phyloP scores from a whole-genome alignment of 2,888 invertebrate genomes.

The Timema podura region DNA sequence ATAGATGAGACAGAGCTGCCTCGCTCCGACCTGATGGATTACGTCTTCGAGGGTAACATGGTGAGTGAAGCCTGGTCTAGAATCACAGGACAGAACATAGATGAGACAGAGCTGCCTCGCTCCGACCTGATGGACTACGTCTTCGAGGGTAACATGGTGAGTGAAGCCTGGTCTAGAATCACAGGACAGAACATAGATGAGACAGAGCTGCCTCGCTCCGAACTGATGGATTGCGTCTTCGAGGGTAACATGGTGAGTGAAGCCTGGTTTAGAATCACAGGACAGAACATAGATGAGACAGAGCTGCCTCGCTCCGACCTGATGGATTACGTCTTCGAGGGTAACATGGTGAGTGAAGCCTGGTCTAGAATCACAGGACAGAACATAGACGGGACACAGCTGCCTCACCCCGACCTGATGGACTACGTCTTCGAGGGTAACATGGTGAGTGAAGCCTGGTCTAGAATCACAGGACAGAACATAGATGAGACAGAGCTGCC shows the following conservation, averaged over 20 bases:
- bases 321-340: slow-evolving; percentile 88
- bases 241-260: too few species aligned
- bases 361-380: too few species aligned
- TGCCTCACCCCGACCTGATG: slow-evolving; percentile 81
- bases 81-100: slow-evolving; percentile 44
- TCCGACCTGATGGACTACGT: slow-evolving; percentile 88
- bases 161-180: not conserved
- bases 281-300: slow-evolving; percentile 80
- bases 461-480: too few species aligned
- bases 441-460: slow-evolving; percentile 55
- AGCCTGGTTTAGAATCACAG: too few species aligned
- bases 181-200: too few species aligned
- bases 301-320: slow-evolving; percentile 76
- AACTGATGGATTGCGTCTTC: too few species aligned
- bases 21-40: slow-evolving; percentile 83
- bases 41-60: slow-evolving; percentile 88
- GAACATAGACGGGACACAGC: slow-evolving; percentile 67
- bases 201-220: too few species aligned
- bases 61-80: slow-evolving; percentile 43
- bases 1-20: slow-evolving; percentile 79
- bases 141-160: slow-evolving; percentile 83
- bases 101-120: slow-evolving; percentile 73
- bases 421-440: slow-evolving; percentile 87
- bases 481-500: too few species aligned
- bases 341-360: slow-evolving; percentile 64